Conservation (phyloP, 2,888 invertebrate species). For the Halocaridina rubra region DNA sequence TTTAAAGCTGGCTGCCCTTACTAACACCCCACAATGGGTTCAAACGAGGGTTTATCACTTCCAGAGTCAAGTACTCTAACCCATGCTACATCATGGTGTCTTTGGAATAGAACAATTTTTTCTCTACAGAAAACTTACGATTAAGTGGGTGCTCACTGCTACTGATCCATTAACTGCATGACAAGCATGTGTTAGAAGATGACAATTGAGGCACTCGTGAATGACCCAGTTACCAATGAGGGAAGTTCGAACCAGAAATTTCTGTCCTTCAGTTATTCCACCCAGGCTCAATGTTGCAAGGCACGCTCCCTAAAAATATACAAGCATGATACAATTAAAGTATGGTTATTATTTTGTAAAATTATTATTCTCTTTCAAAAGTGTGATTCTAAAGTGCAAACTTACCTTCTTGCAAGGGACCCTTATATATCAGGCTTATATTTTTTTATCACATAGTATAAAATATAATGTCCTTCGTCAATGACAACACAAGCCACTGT, state of each 20-base stretch:
- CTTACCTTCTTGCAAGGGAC: too few species aligned
- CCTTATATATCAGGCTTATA: not conserved
- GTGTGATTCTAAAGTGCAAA: too few species aligned
- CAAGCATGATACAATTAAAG: too few species aligned
- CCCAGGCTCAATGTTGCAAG: conserved; percentile 36
- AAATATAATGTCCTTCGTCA: not conserved
- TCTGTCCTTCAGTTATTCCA: conserved; percentile 46
- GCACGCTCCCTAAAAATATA: conserved; percentile 31
- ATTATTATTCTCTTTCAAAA: too few species aligned
- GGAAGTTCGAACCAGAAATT: conserved; percentile 15
- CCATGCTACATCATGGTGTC: not conserved
- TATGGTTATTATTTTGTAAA: too few species aligned
- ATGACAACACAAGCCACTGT: too few species aligned
- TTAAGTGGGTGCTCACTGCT: conserved; percentile 23
- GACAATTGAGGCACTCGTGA: conserved; percentile 45
- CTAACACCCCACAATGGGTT: too few species aligned
- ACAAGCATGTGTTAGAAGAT: conserved; percentile 31
- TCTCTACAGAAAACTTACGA: conserved; percentile 35
- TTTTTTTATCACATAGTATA: not conserved
- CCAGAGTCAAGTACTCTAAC: too few species aligned
- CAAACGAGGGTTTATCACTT: too few species aligned
- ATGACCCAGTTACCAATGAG: conserved; percentile 29
- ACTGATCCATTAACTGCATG: not conserved
- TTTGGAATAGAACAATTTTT: not conserved
- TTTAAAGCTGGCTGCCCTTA: too few species aligned